Evolutionary conservation across 1,140 invertebrate genomes (phyloP).

Genomic region (Rhopalosiphum padi): DNA sequence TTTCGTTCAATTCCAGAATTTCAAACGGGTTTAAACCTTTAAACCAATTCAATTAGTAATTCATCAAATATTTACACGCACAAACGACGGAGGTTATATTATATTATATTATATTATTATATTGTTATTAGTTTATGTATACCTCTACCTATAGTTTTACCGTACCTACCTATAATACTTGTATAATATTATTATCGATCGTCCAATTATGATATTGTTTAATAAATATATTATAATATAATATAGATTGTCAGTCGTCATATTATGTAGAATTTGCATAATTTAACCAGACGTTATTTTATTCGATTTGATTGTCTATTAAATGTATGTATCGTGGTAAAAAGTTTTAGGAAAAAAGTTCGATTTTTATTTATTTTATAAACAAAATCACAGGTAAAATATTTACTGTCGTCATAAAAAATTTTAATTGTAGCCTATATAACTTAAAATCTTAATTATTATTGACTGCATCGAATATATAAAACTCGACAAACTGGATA

Average conservation of each 20-base stretch:
- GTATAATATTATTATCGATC: conserved; percentile 1
- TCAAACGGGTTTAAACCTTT: background rate
- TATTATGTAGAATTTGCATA: background rate
- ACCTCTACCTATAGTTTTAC: background rate
- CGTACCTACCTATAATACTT: background rate
- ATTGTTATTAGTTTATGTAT: background rate
- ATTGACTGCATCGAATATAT: too few relatives aligned
- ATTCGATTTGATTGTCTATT: background rate
- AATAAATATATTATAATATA: background rate
- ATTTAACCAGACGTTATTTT: background rate
- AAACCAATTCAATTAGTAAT: background rate
- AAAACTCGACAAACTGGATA: too few relatives aligned
- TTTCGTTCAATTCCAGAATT: background rate
- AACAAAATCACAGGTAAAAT: too few relatives aligned
- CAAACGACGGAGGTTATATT: background rate
- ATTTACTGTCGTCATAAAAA: too few relatives aligned
- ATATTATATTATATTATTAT: background rate
- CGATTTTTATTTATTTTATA: too few relatives aligned
- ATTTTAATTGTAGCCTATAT: too few relatives aligned
- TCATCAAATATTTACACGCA: background rate
- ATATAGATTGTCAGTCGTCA: background rate
- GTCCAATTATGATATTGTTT: background rate
- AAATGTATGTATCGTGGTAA: background rate
- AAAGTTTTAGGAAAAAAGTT: too few relatives aligned
- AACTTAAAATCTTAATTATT: too few relatives aligned